Evolutionary conservation across 2,113 vertebrate species (phyloP).

Genomic region (Anguilla japonica): DNA sequence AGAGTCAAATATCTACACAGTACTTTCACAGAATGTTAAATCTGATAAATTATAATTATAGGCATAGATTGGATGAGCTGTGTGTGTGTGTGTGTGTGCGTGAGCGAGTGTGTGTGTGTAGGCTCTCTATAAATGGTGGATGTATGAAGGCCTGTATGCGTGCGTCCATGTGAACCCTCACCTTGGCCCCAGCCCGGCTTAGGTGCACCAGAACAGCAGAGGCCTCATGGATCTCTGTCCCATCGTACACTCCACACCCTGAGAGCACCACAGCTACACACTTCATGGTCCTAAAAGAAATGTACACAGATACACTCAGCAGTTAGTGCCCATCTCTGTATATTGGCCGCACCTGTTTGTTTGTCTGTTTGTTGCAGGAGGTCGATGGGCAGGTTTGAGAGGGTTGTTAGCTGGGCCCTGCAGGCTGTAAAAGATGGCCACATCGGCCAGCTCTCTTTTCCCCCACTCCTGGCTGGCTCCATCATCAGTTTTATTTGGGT

Average conservation of each 20-base stretch:
- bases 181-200: conserved; percentile 81
- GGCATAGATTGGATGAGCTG: too few species aligned
- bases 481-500: too few species aligned
- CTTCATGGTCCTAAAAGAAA: conserved; percentile 61
- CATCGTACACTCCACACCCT: conserved; percentile 82
- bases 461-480: too few species aligned
- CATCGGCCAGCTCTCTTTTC: too few species aligned
- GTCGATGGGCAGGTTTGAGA: too few species aligned
- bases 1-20: not conserved
- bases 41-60: not conserved
- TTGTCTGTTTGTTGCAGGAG: too few species aligned
- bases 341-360: too few species aligned
- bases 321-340: not conserved
- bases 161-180: conserved; percentile 45
- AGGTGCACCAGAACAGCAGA: conserved; percentile 82
- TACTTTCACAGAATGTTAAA: not conserved
- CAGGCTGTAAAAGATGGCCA: too few species aligned
- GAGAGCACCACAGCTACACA: conserved; percentile 79
- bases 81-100: not conserved
- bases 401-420: too few species aligned
- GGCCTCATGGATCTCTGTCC: conserved; percentile 82
- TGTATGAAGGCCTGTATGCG: not conserved
- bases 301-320: conserved; percentile 15
- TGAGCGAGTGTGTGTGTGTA: not conserved
- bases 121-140: not conserved